Conservation (phyloP, 2,113 vertebrate genomes). For the Oncorhynchus keta region DNA sequence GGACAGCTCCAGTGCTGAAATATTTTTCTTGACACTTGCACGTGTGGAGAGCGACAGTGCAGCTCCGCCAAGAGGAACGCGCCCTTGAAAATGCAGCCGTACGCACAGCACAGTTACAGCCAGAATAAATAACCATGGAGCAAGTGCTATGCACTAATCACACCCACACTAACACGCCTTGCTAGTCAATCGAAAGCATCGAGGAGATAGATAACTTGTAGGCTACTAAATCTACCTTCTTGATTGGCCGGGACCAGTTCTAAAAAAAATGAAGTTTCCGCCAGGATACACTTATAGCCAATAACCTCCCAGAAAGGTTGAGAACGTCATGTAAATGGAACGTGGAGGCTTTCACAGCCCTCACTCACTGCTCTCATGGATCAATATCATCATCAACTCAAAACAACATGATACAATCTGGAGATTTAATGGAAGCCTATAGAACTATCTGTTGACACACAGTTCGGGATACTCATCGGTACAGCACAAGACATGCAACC, state of each 20-base stretch:
- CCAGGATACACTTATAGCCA: slow-evolving; percentile 42
- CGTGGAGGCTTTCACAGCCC: neutral
- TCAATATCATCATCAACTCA: too few species aligned
- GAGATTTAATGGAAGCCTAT: too few species aligned
- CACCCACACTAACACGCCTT: neutral
- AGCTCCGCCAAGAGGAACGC: neutral
- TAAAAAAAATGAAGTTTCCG: slow-evolving; percentile 26
- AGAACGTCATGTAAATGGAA: neutral
- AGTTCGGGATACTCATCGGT: too few species aligned
- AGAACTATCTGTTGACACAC: too few species aligned
- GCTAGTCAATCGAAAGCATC: slow-evolving; percentile 23
- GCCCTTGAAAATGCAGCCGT: too few species aligned
- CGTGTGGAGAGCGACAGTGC: slow-evolving; percentile 38
- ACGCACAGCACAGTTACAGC: neutral
- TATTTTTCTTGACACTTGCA: slow-evolving; percentile 37
- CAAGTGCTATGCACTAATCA: slow-evolving; percentile 1
- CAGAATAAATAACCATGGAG: neutral
- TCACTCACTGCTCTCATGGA: too few species aligned
- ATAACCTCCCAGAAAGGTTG: slow-evolving; percentile 20
- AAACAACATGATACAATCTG: too few species aligned
- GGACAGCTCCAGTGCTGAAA: slow-evolving; percentile 79
- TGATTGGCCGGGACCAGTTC: slow-evolving; percentile 48
- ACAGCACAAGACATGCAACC: too few species aligned
- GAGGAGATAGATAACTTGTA: slow-evolving; percentile 44
- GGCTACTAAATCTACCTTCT: slow-evolving; percentile 22